Conservation (phyloP, 1,140 invertebrate species). For the Gryon sp. region DNA sequence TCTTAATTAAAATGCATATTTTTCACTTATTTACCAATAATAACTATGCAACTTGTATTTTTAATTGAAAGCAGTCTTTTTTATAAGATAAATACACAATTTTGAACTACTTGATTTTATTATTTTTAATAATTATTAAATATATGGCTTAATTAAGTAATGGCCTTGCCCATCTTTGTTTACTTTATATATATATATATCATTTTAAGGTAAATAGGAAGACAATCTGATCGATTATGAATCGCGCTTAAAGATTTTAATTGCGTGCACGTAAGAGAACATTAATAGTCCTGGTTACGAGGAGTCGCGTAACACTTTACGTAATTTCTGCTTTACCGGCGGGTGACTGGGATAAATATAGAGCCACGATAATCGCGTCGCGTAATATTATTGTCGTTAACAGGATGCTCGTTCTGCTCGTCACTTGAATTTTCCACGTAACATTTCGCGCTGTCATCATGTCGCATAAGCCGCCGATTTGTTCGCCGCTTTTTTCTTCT, state of each 20-base stretch:
- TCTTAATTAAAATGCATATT: too few relatives aligned
- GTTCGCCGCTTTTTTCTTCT: slow-evolving; percentile 22
- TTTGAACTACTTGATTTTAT: too few relatives aligned
- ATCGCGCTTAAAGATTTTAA: slow-evolving; percentile 36
- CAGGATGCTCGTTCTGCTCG: slow-evolving; percentile 62
- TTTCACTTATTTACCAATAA: too few relatives aligned
- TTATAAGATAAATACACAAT: too few relatives aligned
- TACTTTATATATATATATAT: background rate
- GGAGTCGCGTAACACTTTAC: slow-evolving; percentile 54
- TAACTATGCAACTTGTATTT: too few relatives aligned
- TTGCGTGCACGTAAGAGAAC: slow-evolving; percentile 41
- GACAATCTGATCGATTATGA: slow-evolving; percentile 35
- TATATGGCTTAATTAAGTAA: too few relatives aligned
- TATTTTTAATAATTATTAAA: too few relatives aligned
- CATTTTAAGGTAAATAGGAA: background rate
- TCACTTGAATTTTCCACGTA: slow-evolving; percentile 60
- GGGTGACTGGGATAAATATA: slow-evolving; percentile 59
- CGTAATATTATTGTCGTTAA: slow-evolving; percentile 64
- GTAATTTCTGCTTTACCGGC: slow-evolving; percentile 60
- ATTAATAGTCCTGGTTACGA: slow-evolving; percentile 56
- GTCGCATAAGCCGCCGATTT: slow-evolving; percentile 37
- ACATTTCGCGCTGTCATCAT: slow-evolving; percentile 57
- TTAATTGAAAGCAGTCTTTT: too few relatives aligned
- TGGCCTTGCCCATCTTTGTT: too few relatives aligned
- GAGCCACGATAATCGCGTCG: slow-evolving; percentile 53